phyloP scores from a whole-genome alignment of 2,113 vertebrate genomes.

The Gila orcuttii region DNA sequence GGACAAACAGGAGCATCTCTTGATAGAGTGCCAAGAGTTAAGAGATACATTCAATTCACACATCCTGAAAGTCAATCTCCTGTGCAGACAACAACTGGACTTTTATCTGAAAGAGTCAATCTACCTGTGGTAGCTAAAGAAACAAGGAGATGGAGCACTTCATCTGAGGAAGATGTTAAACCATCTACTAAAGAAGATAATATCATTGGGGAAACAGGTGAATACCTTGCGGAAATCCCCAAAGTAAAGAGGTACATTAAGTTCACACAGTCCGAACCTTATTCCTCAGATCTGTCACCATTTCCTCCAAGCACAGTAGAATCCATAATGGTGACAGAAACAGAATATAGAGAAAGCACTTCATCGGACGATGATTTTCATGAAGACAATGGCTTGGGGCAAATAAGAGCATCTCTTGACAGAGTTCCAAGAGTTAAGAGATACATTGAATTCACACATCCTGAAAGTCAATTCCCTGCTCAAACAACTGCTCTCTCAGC shows the following conservation, averaged over 20 bases:
- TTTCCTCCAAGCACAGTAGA: neutral
- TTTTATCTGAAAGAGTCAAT: neutral
- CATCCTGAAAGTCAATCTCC: neutral
- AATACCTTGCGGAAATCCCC: slow-evolving; percentile 24
- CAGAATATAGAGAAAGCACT: neutral
- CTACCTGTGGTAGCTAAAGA: neutral
- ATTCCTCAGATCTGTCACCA: neutral
- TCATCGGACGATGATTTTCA: slow-evolving; percentile 5
- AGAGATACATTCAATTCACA: slow-evolving; percentile 44
- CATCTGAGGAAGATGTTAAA: slow-evolving; percentile 5
- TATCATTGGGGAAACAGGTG: neutral
- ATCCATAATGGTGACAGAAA: neutral
- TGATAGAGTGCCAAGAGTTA: slow-evolving; percentile 24
- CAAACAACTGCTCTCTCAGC: neutral
- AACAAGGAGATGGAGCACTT: neutral
- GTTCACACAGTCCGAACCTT: slow-evolving; percentile 23
- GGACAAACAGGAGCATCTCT: neutral
- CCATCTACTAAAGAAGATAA: neutral
- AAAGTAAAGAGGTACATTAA: slow-evolving; percentile 47
- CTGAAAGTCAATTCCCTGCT: neutral
- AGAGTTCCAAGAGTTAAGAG: slow-evolving; percentile 18
- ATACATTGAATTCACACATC: slow-evolving; percentile 39
- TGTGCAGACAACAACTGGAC: neutral
- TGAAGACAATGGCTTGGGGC: neutral
- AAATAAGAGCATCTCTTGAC: slow-evolving; percentile 11